Evolutionary conservation across 2,113 vertebrate genomes (phyloP).

Genomic region (Lates calcarifer): DNA sequence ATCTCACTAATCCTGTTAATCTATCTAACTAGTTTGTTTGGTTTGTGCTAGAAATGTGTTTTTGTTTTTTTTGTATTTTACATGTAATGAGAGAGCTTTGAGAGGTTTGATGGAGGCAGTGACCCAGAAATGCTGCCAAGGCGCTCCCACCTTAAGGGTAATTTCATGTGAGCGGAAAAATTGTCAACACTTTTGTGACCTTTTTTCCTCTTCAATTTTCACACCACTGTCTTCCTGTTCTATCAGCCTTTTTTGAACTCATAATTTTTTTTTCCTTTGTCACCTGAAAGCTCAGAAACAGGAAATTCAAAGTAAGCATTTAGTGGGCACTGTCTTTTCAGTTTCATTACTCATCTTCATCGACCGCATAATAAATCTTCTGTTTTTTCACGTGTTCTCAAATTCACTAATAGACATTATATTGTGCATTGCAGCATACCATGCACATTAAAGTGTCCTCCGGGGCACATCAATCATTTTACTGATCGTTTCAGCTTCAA

Average conservation of each 20-base stretch:
- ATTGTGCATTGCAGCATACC: background rate
- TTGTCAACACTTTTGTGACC: constrained; percentile 32
- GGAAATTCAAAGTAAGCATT: constrained; percentile 1
- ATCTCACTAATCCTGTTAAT: constrained; percentile 60
- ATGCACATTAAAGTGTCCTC: background rate
- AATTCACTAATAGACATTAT: background rate
- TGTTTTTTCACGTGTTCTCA: background rate
- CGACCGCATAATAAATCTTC: background rate
- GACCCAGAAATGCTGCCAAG: constrained; percentile 32
- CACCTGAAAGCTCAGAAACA: background rate
- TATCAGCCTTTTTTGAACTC: background rate
- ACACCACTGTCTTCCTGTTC: constrained; percentile 10
- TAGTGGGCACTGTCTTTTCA: background rate
- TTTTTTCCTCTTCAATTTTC: constrained; percentile 36
- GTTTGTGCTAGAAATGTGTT: constrained; percentile 24
- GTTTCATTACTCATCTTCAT: constrained; percentile 3
- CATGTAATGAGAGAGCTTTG: constrained; percentile 25
- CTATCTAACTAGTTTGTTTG: constrained; percentile 58
- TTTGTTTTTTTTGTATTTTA: background rate
- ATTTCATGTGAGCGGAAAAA: constrained; percentile 36
- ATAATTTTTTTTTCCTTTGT: constrained; percentile 1
- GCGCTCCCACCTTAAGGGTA: constrained; percentile 8
- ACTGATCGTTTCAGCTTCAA: background rate
- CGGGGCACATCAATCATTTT: background rate
- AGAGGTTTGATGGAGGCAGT: constrained; percentile 27